Evolutionary conservation across 2,113 vertebrate species (phyloP).

Genomic region (Isurus oxyrinchus): DNA sequence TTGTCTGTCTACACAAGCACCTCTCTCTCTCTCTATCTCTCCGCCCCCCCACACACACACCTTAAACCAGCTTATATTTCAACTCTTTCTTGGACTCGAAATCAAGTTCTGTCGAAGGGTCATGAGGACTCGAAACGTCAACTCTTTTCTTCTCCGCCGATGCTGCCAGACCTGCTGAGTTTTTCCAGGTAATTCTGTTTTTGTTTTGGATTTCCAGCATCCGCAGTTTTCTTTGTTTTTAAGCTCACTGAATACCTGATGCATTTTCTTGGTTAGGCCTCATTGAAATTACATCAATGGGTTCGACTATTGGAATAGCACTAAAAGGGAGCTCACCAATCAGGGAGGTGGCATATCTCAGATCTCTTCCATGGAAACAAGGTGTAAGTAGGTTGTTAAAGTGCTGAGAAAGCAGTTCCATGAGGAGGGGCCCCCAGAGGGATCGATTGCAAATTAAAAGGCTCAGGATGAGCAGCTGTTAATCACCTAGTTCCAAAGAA

Average conservation of each 20-base stretch:
- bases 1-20: no score
- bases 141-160: no score
- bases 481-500: background rate
- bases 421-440: background rate
- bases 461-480: background rate
- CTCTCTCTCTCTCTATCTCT: no score
- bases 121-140: no score
- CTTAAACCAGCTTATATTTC: no score
- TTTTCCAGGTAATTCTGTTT: no score
- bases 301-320: background rate
- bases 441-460: background rate
- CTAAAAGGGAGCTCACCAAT: background rate
- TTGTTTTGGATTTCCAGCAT: no score
- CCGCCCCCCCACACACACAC: no score
- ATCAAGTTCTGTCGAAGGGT: no score
- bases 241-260: background rate
- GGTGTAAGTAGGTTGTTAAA: background rate
- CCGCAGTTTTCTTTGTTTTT: no score
- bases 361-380: background rate
- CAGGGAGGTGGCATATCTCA: background rate
- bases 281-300: background rate
- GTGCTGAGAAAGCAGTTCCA: background rate
- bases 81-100: no score
- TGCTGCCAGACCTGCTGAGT: no score
- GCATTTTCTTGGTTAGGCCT: background rate